phyloP scores from a whole-genome alignment of 2,113 vertebrate genomes.

The Charina bottae region DNA sequence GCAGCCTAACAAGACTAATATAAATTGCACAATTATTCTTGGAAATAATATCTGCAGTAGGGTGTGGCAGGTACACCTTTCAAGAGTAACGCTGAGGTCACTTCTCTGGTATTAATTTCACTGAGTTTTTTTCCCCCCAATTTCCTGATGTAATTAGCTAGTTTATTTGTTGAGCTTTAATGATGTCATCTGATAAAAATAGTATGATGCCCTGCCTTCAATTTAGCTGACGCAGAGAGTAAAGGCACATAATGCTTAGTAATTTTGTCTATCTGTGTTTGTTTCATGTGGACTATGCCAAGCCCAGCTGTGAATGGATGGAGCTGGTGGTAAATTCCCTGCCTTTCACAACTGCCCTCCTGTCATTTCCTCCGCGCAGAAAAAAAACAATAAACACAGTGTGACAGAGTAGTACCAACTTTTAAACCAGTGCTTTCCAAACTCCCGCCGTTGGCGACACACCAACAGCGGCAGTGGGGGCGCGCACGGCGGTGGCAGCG shows the following conservation, averaged over 20 bases:
- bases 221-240: background rate
- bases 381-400: background rate
- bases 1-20: background rate
- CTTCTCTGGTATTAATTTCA: background rate
- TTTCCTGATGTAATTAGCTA: background rate
- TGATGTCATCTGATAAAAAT: background rate
- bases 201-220: background rate
- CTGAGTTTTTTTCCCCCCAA: accelerated
- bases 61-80: accelerated
- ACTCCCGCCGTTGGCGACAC: too few relatives aligned
- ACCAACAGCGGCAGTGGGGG: too few relatives aligned
- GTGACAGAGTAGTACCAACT: background rate
- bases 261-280: background rate
- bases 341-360: background rate
- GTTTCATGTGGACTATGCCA: background rate
- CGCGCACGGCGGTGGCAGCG: too few relatives aligned
- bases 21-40: accelerated
- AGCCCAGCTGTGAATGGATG: background rate
- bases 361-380: background rate
- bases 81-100: background rate
- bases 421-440: too few relatives aligned
- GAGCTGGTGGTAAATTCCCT: background rate
- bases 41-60: constrained; percentile 5
- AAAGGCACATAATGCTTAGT: background rate
- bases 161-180: background rate